Base-by-base conservation (phyloP, 2,113 vertebrate genomes). In the Catharus fuscescens region DNA sequence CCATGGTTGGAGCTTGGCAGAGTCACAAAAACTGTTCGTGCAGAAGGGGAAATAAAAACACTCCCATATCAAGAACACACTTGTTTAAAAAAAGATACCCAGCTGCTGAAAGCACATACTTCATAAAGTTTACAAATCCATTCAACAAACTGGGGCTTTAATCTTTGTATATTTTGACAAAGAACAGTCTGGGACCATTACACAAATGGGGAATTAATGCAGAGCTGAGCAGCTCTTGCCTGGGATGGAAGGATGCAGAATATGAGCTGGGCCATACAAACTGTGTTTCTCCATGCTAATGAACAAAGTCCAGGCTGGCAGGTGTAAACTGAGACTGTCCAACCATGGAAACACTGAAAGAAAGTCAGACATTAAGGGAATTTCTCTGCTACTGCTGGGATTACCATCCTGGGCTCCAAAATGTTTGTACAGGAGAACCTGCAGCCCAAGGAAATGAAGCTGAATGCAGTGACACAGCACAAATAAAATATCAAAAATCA, bases 61-160 rank as follows among this genome's bases (percentile, higher is more conserved):
- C 57, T 74, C 73, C 21, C 3, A 0, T 82, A 89, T 32, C 86
- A 91, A 84, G 73, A 88, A 72, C 31, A 73, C 1, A 1, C 56
- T 36, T 91, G 66, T 92, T 95, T 93, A 79, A 95, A 87, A 83
- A 85, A 90, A 95, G 74, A 78, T 48, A 67, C 40, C 80, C 90
- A 81, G 80, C 82, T 95, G 89, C 91, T 90, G 85, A 90, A 95
- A 93, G 92, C 54, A 61, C 61, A 40, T 29, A 69, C 62, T 77
- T 92, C 88, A 34, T 69, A 16, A 69, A 66, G 85, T 92, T 95
- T 93, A 94, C 78, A 95, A 80, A 82, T 47, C 70, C 31, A 66
- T 90, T 89, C 19, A 71, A 72, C 56, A 80, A 87, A 91, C 45
- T 52, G 38, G 45, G 65, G 67, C 79, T 92, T 93, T 92, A 89